These are phyloP conservation scores for Neria commutata DNA, from an alignment of 2,888 invertebrate genomes.

Conservation along the genomic window DNA sequence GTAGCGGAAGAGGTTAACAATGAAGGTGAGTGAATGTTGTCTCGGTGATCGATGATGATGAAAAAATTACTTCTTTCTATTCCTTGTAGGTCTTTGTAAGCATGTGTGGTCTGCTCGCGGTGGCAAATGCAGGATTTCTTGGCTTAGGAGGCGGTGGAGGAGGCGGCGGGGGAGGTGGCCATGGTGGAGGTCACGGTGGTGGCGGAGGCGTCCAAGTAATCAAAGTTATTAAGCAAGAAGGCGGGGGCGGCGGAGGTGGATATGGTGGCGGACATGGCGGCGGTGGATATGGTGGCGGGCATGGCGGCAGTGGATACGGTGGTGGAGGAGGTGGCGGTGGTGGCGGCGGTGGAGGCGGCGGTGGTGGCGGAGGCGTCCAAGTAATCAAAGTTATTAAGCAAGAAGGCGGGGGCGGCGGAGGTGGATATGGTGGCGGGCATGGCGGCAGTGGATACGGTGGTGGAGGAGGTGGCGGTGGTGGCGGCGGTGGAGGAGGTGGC, in stretches of 20 bases:
- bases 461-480: slow-evolving; percentile 1
- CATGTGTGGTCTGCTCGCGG: slow-evolving; percentile 44
- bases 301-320: slow-evolving; percentile 15
- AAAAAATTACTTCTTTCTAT: background rate
- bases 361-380: background rate
- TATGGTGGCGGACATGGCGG: slow-evolving; percentile 29
- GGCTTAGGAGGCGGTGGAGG: slow-evolving; percentile 39
- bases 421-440: slow-evolving; percentile 18
- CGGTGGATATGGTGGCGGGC: slow-evolving; percentile 31
- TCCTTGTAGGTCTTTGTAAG: slow-evolving; percentile 45
- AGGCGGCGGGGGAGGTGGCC: slow-evolving; percentile 28
- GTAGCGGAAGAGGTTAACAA: slow-evolving; percentile 37
- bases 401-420: slow-evolving; percentile 26
- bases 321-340: slow-evolving; percentile 11
- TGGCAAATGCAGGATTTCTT: slow-evolving; percentile 49
- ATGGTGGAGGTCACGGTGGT: slow-evolving; percentile 31
- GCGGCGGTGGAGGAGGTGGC: background rate
- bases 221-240: too few relatives aligned
- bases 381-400: slow-evolving; percentile 25
- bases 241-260: background rate
- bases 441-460: background rate
- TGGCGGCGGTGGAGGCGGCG: background rate
- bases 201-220: slow-evolving; percentile 21
- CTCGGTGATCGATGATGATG: too few relatives aligned
- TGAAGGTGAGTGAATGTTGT: slow-evolving; percentile 51